A percentile compares a stretch with the other conserved stretches of the same genome.
Evolutionary conservation across 1,140 invertebrate genomes (phyloP).

Genomic region (Trialeurodes vaporariorum): DNA sequence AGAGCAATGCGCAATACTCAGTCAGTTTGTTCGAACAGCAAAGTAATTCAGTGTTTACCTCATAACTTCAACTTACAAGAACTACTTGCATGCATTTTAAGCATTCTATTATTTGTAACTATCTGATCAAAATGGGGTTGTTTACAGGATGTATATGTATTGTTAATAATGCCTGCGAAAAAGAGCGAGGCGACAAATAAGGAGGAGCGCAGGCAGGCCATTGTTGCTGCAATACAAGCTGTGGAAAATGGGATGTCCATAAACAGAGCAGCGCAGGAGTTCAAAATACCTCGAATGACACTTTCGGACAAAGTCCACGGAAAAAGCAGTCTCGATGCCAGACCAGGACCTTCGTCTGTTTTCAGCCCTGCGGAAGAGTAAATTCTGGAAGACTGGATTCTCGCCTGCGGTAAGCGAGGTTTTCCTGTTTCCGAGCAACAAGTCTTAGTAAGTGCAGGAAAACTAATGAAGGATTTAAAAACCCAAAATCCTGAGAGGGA

Average conservation of each 20-base stretch:
- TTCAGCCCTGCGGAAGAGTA: neutral
- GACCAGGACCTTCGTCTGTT: neutral
- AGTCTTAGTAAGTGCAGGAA: neutral
- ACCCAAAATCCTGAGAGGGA: neutral
- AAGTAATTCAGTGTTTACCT: no score
- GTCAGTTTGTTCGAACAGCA: no score
- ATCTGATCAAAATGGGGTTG: no score
- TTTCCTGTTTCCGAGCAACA: neutral
- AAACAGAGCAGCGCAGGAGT: neutral
- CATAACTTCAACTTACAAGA: no score
- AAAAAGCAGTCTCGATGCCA: neutral
- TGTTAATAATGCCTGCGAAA: no score
- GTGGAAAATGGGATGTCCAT: neutral
- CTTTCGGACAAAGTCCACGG: neutral
- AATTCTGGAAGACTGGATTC: neutral
- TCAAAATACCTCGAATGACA: neutral
- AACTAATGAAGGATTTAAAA: neutral
- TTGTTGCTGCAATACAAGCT: neutral
- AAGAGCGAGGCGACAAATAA: no score
- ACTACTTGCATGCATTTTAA: no score
- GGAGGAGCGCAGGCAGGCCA: neutral
- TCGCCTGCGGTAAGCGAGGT: neutral
- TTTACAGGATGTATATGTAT: no score
- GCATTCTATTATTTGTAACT: no score
- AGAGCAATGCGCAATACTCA: no score